Base-by-base conservation (phyloP, 2,888 invertebrate species). In the Diaperis boleti region DNA sequence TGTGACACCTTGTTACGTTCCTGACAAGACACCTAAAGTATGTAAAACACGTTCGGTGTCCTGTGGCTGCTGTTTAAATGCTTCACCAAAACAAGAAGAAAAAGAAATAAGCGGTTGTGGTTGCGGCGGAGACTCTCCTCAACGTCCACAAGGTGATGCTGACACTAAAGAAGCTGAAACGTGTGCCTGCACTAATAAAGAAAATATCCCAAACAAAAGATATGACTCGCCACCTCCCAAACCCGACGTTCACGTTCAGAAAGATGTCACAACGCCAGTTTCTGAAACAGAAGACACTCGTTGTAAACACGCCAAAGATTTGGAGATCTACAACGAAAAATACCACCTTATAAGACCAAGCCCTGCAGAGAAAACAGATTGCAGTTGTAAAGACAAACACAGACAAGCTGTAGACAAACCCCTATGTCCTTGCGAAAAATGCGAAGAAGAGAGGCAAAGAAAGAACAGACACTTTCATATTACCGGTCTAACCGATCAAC, bases 381-480 rank as follows among this genome's bases (percentile, higher is more conserved):
- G 70, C 33, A 41, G 41, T 22, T 70, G 70, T 37, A 66, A 65
- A 15, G 50, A 57, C 41, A 55, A 61, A 42, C 44, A 42, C 1
- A 15, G 49, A 22, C 44, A 68, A 22, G 18, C 37, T 1, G 29
- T 70, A 8, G 66, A 65, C 8, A 50, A 15, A 2, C 52, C 35
- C 0, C 33, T 66, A 2, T 70, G 69, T 37, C 60, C 45, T 14
- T 69, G 70, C 37, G 62, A 61, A 5, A 15, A 22, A 5, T 69
- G 70, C 26, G 52, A 55, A 44, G 61, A 59, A 13, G 63, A 68
- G 17, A 20, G 67, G 37, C 49, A 10, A 13, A 59, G 33, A 29
- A 69, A 69, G 20, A 60, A 59, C 35, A 14, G 42, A 8, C 59
- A 64, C 13, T 67, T 67, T 57, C 63, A 74, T 5, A 68, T 74